phyloP scores from a whole-genome alignment of 2,797 vertebrate species.

The Iguana delicatissima region DNA sequence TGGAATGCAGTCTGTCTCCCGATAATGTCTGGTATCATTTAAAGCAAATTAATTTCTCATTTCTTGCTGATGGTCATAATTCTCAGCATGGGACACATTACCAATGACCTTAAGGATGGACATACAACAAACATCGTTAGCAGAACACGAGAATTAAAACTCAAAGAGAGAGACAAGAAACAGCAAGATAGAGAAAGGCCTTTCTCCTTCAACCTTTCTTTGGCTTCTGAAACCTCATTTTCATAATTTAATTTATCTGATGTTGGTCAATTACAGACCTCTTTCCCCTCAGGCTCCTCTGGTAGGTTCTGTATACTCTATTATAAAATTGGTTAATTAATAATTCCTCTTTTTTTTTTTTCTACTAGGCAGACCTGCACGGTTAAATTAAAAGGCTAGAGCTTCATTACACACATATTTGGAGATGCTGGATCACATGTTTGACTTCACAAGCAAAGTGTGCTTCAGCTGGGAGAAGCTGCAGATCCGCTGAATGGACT shows the following conservation, averaged over 20 bases:
- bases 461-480: not conserved
- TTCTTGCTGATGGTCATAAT: conserved; percentile 79
- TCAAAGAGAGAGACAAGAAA: conserved; percentile 1
- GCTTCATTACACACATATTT: conserved; percentile 17
- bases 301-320: conserved; percentile 62
- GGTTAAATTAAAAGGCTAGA: conserved; percentile 50
- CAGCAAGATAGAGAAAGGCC: conserved; percentile 11
- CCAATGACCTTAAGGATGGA: conserved; percentile 77
- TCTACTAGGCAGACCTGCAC: conserved; percentile 66
- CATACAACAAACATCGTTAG: conserved; percentile 68
- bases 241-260: conserved; percentile 67
- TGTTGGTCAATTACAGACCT: conserved; percentile 65
- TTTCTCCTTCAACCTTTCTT: conserved; percentile 48
- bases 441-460: not conserved
- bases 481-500: not conserved
- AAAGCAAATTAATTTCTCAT: conserved; percentile 84
- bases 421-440: conserved; percentile 28
- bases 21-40: conserved; percentile 78
- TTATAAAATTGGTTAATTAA: conserved; percentile 74
- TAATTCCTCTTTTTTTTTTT: conserved; percentile 64
- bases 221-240: conserved; percentile 65
- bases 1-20: conserved; percentile 63
- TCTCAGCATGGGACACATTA: conserved; percentile 75
- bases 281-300: conserved; percentile 57
- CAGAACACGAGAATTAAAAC: conserved; percentile 55